Base-by-base conservation (phyloP, 1,140 invertebrate genomes). In the Dendrolimus punctatus region DNA sequence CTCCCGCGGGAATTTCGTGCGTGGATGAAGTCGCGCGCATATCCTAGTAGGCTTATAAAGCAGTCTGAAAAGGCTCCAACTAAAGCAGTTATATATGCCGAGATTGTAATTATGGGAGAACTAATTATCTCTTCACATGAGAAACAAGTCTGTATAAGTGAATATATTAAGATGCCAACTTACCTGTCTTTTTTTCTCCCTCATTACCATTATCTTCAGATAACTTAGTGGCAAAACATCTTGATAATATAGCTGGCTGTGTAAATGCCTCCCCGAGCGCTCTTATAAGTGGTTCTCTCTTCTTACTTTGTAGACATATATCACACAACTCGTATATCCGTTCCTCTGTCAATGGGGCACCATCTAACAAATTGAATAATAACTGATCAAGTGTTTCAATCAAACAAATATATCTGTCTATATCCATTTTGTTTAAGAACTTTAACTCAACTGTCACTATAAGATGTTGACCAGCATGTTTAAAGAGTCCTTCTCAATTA, bases 141-240 rank as follows among this genome's bases (percentile, higher is more conserved):
- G 23, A 23, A 23, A 23, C 23, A 23, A 23, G 23, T 3, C 23
- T 23, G 23, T 23, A 23, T 23, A 23, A 2, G 23, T 23, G 23
- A 23, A 23, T 23, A 23, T 23, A 23, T 23, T 23, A 23, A 23
- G 23, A 23, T 23, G 23, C 23, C 44, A 47, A 63, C 62, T 49
- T 55, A 79, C 80, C 72, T 63, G 51, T 57, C 51, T 53, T 72
- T 60, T 71, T 72, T 40, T 65, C 57, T 23, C 40, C 58, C 40
- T 66, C 64, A 53, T 54, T 55, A 45, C 59, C 68, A 49, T 60
- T 68, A 38, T 65, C 63, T 44, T 65, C 60, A 39, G 61, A 57
- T 5, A 67, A 73, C 81, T 90, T 90, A 39, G 81, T 84, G 52
- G 87, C 89, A 66, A 91, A 87, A 76, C 89, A 89, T 63, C 89